Evolutionary conservation across 2,113 vertebrate species (phyloP), one percentile per base, ranked within the genome.

Genomic region (Sclerurus mexicanus): DNA sequence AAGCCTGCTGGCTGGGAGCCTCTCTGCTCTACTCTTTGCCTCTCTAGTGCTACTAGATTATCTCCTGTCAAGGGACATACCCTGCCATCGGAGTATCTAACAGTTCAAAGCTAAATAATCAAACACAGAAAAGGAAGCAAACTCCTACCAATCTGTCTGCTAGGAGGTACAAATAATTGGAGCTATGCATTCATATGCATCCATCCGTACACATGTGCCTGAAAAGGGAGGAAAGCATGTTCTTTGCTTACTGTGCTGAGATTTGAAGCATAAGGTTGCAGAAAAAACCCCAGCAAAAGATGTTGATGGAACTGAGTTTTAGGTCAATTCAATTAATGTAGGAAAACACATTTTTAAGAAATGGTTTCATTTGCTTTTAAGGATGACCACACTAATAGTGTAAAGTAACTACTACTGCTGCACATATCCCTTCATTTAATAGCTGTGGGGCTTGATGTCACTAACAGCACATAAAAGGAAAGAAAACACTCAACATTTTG

Each of bases 291-390:
- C 53, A 87, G 73, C 17, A 91, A 81, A 95, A 80, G 40, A 58
- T 30, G 14, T 40, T 76, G 67, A 89, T 92, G 79, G 24, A 83
- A 50, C 23, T 37, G 55, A 89, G 64, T 84, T 95, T 77, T n/a
- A 86, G 66, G 80, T 90, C 66, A 88, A 72, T 81, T 95, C 75
- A 75, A 89, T 83, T 93, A 91, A 95, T 72, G 64, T n/a, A 82
- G 60, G 25, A 95, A 92, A 58, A 33, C 9, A 37, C 42, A 56
- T 84, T 95, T 95, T 85, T 78, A 94, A 94, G 66, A 97, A 95
- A 84, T 47, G 49, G n/a, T 69, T 95, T 89, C 4, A 47, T 49
- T 74, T 63, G 37, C 39, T 91, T 95, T 94, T 37, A 93, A 86
- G 67, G 64, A 93, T 74, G 87, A 94, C 22, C 35, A 55, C 22